These are phyloP conservation scores for Scaeva pyrastri DNA, from an alignment of 2,888 invertebrate species.

Conservation along the genomic window DNA sequence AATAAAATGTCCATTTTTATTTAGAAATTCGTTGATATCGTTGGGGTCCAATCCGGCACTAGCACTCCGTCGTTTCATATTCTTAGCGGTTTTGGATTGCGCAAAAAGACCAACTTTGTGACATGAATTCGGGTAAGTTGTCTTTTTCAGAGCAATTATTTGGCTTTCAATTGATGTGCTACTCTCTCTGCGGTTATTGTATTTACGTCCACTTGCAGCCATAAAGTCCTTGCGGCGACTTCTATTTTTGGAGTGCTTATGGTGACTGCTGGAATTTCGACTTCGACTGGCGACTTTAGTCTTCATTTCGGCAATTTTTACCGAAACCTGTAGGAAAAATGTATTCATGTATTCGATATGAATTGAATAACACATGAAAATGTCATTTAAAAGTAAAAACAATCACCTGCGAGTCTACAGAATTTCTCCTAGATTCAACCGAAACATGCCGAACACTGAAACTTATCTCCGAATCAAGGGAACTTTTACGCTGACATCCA, in stretches of 20 bases:
- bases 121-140: slow-evolving; percentile 82
- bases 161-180: slow-evolving; percentile 93
- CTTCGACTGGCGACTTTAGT: slow-evolving; percentile 88
- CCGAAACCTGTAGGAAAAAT: slow-evolving; percentile 84
- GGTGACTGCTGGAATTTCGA: slow-evolving; percentile 80
- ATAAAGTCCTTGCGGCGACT: slow-evolving; percentile 81
- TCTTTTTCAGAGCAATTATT: slow-evolving; percentile 84
- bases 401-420: slow-evolving; percentile 91
- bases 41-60: slow-evolving; percentile 82
- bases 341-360: not conserved
- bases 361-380: too few relatives aligned
- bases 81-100: slow-evolving; percentile 79
- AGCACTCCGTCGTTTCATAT: slow-evolving; percentile 80
- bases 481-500: slow-evolving; percentile 87
- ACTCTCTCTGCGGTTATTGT: slow-evolving; percentile 85
- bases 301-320: slow-evolving; percentile 93
- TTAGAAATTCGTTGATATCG: slow-evolving; percentile 82
- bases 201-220: slow-evolving; percentile 80
- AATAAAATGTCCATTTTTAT: slow-evolving; percentile 82
- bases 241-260: slow-evolving; percentile 80
- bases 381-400: not conserved
- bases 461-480: slow-evolving; percentile 89
- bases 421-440: slow-evolving; percentile 93
- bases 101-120: slow-evolving; percentile 82
- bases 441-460: slow-evolving; percentile 92